Percentiles rank a stretch among this genome's conserved stretches.
Conservation (phyloP, 92 coral and sea anemone genomes). For the Heliopora coerulea region DNA sequence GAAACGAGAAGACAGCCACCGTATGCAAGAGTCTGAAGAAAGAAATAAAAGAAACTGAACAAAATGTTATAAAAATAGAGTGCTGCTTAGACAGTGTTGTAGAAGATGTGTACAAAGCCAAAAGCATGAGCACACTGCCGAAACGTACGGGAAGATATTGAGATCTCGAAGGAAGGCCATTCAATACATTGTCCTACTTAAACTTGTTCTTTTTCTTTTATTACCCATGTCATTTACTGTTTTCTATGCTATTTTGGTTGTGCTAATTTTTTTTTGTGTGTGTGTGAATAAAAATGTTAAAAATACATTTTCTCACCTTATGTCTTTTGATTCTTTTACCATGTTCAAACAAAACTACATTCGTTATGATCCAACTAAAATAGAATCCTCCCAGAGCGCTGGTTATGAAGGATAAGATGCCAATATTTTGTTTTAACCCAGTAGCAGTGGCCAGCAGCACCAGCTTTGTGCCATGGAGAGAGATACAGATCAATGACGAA, state of each 20-base stretch:
- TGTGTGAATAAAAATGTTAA: too few species aligned
- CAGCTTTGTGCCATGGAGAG: conserved; percentile 29
- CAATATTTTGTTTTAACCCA: not conserved
- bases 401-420: not conserved
- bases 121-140: too few species aligned
- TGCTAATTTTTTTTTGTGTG: too few species aligned
- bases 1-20: not conserved
- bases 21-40: not conserved
- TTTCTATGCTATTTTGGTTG: too few species aligned
- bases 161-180: too few species aligned
- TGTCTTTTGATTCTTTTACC: not conserved
- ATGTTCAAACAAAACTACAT: conserved; percentile 19
- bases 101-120: not conserved
- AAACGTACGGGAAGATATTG: too few species aligned
- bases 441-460: not conserved
- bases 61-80: not conserved
- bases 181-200: too few species aligned
- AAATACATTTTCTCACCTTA: conserved; percentile 19
- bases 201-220: too few species aligned
- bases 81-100: too few species aligned
- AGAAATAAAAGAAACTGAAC: too few species aligned
- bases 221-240: too few species aligned
- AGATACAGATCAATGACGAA: conserved; percentile 4
- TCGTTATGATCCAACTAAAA: not conserved
- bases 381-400: not conserved